Conservation (phyloP, 2,888 invertebrate species). For the Halictus quadricinctus region DNA sequence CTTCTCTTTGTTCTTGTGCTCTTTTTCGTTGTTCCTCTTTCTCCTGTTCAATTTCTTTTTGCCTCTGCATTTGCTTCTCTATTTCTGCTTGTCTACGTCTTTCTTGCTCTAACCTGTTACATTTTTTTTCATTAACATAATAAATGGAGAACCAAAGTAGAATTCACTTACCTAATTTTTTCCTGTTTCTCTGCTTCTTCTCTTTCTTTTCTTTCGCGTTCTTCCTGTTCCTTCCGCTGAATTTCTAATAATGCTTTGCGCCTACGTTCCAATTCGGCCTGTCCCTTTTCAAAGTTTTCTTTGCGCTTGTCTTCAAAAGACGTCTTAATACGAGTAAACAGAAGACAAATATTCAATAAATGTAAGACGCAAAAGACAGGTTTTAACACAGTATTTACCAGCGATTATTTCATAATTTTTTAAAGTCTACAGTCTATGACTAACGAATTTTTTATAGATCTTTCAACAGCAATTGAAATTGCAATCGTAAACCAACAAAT, state of each 20-base stretch:
- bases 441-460: not conserved
- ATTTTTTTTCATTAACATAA: not conserved
- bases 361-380: not conserved
- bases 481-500: not conserved
- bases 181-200: slow-evolving; percentile 95
- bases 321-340: slow-evolving; percentile 79
- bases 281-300: slow-evolving; percentile 99
- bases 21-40: slow-evolving; percentile 91
- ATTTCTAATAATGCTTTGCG: slow-evolving; percentile 94
- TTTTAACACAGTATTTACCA: not conserved
- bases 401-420: not conserved
- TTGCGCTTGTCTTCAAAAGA: slow-evolving; percentile 98
- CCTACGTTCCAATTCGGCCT: slow-evolving; percentile 96
- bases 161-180: slow-evolving; percentile 85
- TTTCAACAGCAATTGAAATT: not conserved
- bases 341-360: slow-evolving; percentile 63
- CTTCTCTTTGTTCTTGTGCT: slow-evolving; percentile 90
- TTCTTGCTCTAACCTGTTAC: slow-evolving; percentile 85
- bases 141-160: not conserved
- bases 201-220: slow-evolving; percentile 95
- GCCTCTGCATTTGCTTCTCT: slow-evolving; percentile 90
- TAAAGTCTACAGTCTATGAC: not conserved
- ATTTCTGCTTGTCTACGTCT: slow-evolving; percentile 94
- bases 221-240: slow-evolving; percentile 95
- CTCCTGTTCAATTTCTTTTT: slow-evolving; percentile 89